Evolutionary conservation across 2,888 invertebrate genomes (phyloP), one percentile per base, ranked within the genome.

Genomic region (Listrodromus nycthemerus): DNA sequence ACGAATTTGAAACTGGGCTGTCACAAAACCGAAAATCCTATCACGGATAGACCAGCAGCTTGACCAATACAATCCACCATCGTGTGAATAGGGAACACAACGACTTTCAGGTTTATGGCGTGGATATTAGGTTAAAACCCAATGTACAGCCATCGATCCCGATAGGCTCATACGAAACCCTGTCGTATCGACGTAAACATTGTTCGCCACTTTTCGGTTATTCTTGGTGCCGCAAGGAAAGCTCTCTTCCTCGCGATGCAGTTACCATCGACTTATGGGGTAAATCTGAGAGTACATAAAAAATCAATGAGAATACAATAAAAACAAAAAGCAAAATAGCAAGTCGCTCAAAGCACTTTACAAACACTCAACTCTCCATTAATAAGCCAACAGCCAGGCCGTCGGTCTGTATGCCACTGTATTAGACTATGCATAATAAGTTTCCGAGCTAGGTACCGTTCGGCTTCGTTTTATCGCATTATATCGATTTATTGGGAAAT

Each of bases 401-500:
- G 61, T 76, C 30, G 45, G 45, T 69, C 45, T 13, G 55, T 21
- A 41, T 6, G 45, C 67, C 33, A 55, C 69, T 66, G 50, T 6
- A 70, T 58, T 61, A 24, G 41, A 41, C 21, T 73, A 30, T 63
- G 58, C 50, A 73, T 41, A 67, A 71, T 58, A 48, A 66, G 19
- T 82, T 82, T 73, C 70, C 67, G 61, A 52, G 16, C 58, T 76
- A 58, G 52, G 58, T 69, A 41, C 74, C 30, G 48, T 37, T 33
- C 66, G 45, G 24, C 33, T 48, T 30, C 27, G 27, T 50, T 71
- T 82, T 61, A 73, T 82, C 73, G 61, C 50, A 37, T 66, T 63
- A 33, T 79, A 73, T 74, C 65, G 65, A 83, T 81, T 81, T 76
- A 75, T 81, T 61, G 45, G 69, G 19, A 30, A 21, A 27, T 27